A percentile compares a stretch with the other conserved stretches of the same genome.
Conservation (phyloP, 2,797 vertebrate genomes). For the Cyprinella venusta region DNA sequence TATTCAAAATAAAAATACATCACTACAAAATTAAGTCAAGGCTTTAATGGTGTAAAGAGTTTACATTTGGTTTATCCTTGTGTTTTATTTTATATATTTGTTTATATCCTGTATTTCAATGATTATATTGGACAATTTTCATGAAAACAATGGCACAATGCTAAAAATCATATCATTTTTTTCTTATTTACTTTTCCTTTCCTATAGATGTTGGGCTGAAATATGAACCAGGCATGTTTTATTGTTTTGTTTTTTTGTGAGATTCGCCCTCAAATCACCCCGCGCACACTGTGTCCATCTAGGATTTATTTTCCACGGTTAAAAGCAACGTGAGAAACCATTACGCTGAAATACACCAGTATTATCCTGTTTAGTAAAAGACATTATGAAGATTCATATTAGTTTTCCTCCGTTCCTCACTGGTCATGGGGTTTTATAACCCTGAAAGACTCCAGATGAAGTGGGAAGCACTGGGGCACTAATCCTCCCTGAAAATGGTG, state of each 20-base stretch:
- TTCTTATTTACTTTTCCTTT: not conserved
- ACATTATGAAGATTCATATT: constrained; percentile 25
- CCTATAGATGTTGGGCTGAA: not conserved
- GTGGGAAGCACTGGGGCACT: constrained; percentile 6
- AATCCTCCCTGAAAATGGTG: constrained; percentile 38
- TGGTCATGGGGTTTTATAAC: constrained; percentile 4
- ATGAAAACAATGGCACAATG: not conserved
- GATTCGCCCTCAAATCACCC: constrained; percentile 4
- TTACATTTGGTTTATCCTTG: not conserved
- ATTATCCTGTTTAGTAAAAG: constrained; percentile 2
- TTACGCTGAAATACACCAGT: not conserved
- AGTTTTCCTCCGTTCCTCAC: not conserved
- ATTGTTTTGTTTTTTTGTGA: not conserved
- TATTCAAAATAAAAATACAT: not conserved
- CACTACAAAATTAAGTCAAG: too few species aligned
- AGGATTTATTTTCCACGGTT: constrained; percentile 20
- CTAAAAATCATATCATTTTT: not conserved
- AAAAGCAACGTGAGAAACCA: not conserved
- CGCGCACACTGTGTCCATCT: not conserved
- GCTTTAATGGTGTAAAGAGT: too few species aligned
- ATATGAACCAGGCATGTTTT: not conserved
- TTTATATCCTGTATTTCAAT: not conserved
- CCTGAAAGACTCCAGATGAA: constrained; percentile 29
- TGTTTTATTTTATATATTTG: not conserved
- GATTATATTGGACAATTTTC: not conserved